Conservation (phyloP, 1,140 invertebrate genomes). For the Drosophila punjabiensis region DNA sequence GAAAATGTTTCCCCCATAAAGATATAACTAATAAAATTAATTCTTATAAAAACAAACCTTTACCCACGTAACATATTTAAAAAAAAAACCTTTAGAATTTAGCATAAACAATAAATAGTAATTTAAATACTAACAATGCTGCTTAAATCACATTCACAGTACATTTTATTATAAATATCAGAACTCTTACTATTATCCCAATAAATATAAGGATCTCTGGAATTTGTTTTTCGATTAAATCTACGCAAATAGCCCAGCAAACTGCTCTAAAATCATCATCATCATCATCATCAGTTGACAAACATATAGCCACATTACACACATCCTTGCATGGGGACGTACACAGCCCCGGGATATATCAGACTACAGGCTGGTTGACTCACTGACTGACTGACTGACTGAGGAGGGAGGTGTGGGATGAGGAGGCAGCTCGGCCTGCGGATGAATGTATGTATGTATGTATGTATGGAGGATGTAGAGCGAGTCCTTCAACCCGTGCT, state of each 20-base stretch:
- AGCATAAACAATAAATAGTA: no score
- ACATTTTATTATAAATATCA: not conserved
- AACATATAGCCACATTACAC: slow-evolving; percentile 4
- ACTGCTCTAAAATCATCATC: slow-evolving; percentile 9
- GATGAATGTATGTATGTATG: slow-evolving; percentile 12
- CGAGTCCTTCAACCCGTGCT: slow-evolving; percentile 27
- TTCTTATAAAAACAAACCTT: no score
- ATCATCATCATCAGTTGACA: not conserved
- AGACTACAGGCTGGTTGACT: slow-evolving; percentile 5
- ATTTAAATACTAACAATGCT: no score
- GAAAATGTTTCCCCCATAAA: no score
- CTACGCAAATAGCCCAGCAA: no score
- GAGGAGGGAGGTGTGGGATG: not conserved
- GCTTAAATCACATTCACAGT: no score
- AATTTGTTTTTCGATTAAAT: not conserved
- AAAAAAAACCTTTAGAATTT: no score
- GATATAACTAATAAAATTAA: no score
- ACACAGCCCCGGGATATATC: slow-evolving; percentile 6
- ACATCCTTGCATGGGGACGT: slow-evolving; percentile 4
- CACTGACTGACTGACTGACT: not conserved
- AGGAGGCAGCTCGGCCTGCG: not conserved
- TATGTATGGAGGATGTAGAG: no score
- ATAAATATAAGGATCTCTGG: not conserved
- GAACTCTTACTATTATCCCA: not conserved
- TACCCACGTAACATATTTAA: no score